phyloP scores from a whole-genome alignment of 2,888 invertebrate genomes.

The Beris chalybata region DNA sequence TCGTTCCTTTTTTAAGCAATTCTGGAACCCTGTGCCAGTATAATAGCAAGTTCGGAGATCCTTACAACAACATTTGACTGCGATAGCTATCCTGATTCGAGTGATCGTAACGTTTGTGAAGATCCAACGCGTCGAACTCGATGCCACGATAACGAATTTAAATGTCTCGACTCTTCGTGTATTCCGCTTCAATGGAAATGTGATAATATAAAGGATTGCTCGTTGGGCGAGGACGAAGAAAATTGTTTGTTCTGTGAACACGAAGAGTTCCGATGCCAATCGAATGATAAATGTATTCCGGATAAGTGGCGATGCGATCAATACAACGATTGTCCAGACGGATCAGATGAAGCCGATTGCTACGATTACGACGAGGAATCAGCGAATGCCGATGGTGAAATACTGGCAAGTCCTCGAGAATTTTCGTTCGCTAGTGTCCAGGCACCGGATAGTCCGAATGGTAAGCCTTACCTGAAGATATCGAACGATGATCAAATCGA shows the following conservation, averaged over 20 bases:
- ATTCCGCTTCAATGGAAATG: conserved; percentile 64
- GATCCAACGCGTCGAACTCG: conserved; percentile 58
- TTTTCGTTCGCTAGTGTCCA: conserved; percentile 53
- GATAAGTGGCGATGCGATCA: conserved; percentile 65
- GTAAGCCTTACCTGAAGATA: conserved; percentile 44
- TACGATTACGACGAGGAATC: conserved; percentile 49
- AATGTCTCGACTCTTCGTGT: conserved; percentile 64
- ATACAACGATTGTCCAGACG: conserved; percentile 63
- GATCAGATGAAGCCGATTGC: conserved; percentile 66
- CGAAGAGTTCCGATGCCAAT: conserved; percentile 58
- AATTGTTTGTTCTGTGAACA: conserved; percentile 56
- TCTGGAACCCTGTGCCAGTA: conserved; percentile 64
- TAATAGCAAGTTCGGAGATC: conserved; percentile 61
- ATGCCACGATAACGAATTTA: conserved; percentile 61
- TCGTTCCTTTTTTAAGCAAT: conserved; percentile 59
- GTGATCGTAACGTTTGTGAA: conserved; percentile 59
- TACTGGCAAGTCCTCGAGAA: conserved; percentile 50
- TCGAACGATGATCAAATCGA: conserved; percentile 44
- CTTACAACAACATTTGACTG: conserved; percentile 64
- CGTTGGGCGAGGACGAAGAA: conserved; percentile 57
- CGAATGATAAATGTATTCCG: conserved; percentile 60
- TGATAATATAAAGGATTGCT: conserved; percentile 58
- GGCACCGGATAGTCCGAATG: conserved; percentile 47
- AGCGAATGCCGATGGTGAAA: conserved; percentile 44
- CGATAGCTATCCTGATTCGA: conserved; percentile 61